These are phyloP conservation scores for Teleogryllus occipitalis DNA, from an alignment of 1,140 invertebrate genomes.

Conservation along the genomic window DNA sequence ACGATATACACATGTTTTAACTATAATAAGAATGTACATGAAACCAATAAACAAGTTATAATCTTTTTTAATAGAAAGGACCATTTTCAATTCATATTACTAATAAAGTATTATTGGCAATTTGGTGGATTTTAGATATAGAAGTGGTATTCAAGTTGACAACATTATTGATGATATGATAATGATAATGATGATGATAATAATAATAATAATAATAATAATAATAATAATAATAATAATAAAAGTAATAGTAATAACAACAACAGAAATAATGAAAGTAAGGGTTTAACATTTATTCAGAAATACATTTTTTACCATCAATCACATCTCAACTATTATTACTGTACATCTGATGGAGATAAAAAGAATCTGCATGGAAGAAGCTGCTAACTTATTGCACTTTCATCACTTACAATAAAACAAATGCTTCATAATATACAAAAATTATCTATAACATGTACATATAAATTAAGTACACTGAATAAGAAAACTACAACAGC, in stretches of 20 bases:
- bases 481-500: not conserved
- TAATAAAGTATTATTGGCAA: too few species aligned
- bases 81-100: too few species aligned
- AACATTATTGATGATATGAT: too few species aligned
- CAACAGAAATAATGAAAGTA: not conserved
- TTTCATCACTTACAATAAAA: not conserved
- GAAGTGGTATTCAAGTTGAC: too few species aligned
- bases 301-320: not conserved
- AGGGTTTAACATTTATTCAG: not conserved
- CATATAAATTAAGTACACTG: constrained; percentile 1
- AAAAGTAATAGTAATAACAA: too few species aligned
- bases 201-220: too few species aligned
- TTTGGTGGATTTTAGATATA: too few species aligned
- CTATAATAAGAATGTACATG: not conserved
- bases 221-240: too few species aligned
- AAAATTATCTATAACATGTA: not conserved
- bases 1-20: not conserved
- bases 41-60: not conserved
- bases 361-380: not conserved
- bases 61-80: not conserved
- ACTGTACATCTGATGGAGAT: not conserved
- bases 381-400: not conserved
- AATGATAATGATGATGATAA: too few species aligned
- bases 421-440: not conserved
- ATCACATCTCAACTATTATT: not conserved